Base-by-base conservation (phyloP, 2,113 vertebrate species). In the Eupsittula cactorum region DNA sequence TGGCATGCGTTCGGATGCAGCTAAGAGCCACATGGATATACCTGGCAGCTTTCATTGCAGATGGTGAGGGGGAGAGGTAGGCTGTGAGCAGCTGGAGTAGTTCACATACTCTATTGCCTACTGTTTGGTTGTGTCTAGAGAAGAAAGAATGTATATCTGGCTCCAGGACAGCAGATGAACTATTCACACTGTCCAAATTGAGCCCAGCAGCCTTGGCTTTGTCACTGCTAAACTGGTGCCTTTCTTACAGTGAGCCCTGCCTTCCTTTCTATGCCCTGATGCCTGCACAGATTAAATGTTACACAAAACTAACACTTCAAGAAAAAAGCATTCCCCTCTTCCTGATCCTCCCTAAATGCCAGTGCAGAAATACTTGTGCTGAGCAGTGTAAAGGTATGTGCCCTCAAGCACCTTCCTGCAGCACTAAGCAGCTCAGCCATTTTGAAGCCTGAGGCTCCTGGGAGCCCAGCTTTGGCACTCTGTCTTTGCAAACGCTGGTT, bases 401-500 rank as follows among this genome's bases (percentile, higher is more conserved):
- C 33, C 70, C 9, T 5, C 16, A 41, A 52, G 70, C 7, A 4
- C 59, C 44, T 24, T 88, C 47, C 87, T 35, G 49, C 75, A 71
- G 44, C 67, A 13, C 85, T 53, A 25, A 84, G 64, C 55, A 84
- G 24, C 75, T 82, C 52, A 44, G 75, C 62, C 91, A 57, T 90
- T 85, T 82, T 85, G 83, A 86, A 96, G 86, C 68, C 75, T 42
- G 82, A 76, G 71, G 53, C 80, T 62, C 76, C 71, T 62, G 67
- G 59, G 82, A 95, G 21, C 57, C 47, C 27, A 50, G 52, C 62
- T 19, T 53, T 55, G 44, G 47, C 73, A 52, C 55, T 82, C 75
- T 74, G 1, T 75, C 91, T 93, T 89, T 84, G 24, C 35, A 64
- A 88, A 67, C 59, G 16, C 37, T 46, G 78, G 15, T 73, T 96